These are phyloP conservation scores for Rhodinocichla rosea DNA, from an alignment of 2,113 vertebrate species.

Conservation along the genomic window DNA sequence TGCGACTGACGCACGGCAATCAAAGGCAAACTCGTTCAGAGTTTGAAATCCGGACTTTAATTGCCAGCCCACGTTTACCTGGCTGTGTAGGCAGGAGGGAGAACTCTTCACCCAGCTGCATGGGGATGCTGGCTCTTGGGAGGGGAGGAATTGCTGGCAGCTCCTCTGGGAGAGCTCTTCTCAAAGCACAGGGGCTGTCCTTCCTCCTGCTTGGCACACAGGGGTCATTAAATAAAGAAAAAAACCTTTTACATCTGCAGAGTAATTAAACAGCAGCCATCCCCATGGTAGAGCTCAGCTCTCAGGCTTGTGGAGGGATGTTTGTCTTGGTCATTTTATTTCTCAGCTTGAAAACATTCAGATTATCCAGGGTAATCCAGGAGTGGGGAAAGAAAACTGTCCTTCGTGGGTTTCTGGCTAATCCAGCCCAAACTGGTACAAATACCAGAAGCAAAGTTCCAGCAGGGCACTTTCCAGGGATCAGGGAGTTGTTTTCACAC, in stretches of 20 bases:
- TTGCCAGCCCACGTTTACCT: conserved; percentile 25
- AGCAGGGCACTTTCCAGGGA: background rate
- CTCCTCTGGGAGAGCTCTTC: background rate
- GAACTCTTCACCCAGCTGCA: conserved; percentile 25
- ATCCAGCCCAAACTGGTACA: background rate
- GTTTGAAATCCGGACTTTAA: conserved; percentile 15
- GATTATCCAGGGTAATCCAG: background rate
- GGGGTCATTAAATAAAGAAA: background rate
- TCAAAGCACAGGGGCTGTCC: background rate
- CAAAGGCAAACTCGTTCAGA: background rate
- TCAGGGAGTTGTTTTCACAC: background rate
- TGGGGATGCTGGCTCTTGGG: background rate
- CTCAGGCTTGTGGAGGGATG: background rate
- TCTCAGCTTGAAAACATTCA: background rate
- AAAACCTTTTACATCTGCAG: background rate
- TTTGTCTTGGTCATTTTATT: background rate
- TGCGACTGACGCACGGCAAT: conserved; percentile 4
- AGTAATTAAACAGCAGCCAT: background rate
- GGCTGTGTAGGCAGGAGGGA: conserved; percentile 17
- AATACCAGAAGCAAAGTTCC: background rate
- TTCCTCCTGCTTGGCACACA: background rate
- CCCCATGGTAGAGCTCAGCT: background rate
- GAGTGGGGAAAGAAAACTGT: background rate
- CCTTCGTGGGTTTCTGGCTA: accelerated
- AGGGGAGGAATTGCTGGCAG: background rate